Evolutionary conservation across 2,113 vertebrate species (phyloP).

Genomic region (Eolophus roseicapilla): DNA sequence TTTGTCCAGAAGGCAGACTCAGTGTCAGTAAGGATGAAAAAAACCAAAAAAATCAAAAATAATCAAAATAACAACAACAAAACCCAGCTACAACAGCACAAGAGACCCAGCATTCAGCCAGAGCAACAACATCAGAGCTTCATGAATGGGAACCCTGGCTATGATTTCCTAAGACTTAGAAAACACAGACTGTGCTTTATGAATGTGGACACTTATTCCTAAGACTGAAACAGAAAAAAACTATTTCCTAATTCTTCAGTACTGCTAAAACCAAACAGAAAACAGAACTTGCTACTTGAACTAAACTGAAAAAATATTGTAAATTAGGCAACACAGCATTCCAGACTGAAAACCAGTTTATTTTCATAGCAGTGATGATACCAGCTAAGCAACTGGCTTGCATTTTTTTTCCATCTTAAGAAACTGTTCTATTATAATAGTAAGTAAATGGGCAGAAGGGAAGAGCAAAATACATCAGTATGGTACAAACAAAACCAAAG

Average conservation of each 20-base stretch:
- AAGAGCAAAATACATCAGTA: background rate
- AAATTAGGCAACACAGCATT: background rate
- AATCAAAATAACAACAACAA: background rate
- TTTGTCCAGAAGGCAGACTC: slow-evolving; percentile 40
- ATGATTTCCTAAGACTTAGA: background rate
- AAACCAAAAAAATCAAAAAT: background rate
- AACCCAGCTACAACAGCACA: background rate
- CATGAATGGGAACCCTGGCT: background rate
- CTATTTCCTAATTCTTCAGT: background rate
- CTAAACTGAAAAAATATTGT: background rate
- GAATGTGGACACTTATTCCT: background rate
- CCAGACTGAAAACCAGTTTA: background rate
- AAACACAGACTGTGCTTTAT: background rate
- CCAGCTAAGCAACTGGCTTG: background rate
- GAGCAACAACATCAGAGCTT: background rate
- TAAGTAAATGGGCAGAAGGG: background rate
- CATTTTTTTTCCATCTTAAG: fast-evolving
- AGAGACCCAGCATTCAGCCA: background rate
- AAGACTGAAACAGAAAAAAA: background rate
- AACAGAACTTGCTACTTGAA: background rate
- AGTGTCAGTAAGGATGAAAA: background rate
- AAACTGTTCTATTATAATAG: background rate
- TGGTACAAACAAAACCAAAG: background rate
- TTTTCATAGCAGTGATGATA: background rate
- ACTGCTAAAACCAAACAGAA: background rate